Percentiles rank a stretch among this genome's conserved stretches.
phyloP scores from a whole-genome alignment of 2,888 invertebrate genomes.

The Argyresthia albistria region DNA sequence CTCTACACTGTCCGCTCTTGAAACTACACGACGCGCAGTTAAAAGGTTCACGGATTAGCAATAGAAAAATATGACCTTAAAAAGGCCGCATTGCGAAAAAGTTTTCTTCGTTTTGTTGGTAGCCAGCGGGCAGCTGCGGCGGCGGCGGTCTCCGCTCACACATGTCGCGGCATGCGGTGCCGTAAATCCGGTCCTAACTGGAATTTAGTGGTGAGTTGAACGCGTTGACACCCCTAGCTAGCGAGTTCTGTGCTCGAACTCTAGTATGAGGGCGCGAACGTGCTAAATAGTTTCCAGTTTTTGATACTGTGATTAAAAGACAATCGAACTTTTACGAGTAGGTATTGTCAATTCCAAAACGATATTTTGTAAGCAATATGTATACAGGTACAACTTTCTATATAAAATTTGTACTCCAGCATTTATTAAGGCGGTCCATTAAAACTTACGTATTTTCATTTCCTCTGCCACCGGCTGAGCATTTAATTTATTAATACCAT shows the following conservation, averaged over 20 bases:
- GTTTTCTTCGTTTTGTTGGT: constrained; percentile 41
- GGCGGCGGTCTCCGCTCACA: constrained; percentile 32
- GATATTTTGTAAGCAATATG: too few relatives aligned
- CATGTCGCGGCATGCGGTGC: constrained; percentile 42
- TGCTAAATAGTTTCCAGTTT: too few relatives aligned
- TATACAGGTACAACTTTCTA: too few relatives aligned
- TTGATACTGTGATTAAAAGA: too few relatives aligned
- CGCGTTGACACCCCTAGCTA: constrained; percentile 12
- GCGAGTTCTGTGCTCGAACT: not conserved
- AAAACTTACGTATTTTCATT: too few relatives aligned
- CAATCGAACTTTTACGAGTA: too few relatives aligned
- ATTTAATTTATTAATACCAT: constrained; percentile 32
- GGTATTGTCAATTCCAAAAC: too few relatives aligned
- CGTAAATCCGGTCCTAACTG: constrained; percentile 65
- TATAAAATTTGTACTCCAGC: too few relatives aligned
- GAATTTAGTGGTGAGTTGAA: constrained; percentile 34
- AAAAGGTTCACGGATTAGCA: constrained; percentile 3
- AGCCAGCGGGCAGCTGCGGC: constrained; percentile 29
- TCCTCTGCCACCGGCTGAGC: not conserved
- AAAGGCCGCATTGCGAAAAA: constrained; percentile 58
- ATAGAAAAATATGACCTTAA: constrained; percentile 27
- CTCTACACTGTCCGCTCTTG: too few relatives aligned
- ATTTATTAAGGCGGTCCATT: too few relatives aligned
- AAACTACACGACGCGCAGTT: not conserved
- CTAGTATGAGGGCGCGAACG: too few relatives aligned